phyloP scores from a whole-genome alignment of 2,113 vertebrate species.

The Colius striatus region DNA sequence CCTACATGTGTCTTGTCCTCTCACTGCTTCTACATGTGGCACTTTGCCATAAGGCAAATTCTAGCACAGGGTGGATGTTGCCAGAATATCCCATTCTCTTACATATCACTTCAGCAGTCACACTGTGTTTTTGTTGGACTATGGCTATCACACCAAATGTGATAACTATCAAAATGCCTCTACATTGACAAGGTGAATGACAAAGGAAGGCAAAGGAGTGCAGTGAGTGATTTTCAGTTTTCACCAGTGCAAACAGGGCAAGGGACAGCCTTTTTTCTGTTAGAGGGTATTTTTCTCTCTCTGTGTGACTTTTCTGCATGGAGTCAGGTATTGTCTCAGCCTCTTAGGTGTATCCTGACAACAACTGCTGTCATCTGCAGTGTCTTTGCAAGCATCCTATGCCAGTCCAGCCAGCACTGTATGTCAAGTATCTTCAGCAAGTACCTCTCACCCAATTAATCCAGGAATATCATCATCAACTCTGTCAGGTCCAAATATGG shows the following conservation, averaged over 20 bases:
- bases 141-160: background rate
- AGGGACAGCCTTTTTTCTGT: background rate
- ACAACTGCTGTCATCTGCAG: background rate
- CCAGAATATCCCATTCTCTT: background rate
- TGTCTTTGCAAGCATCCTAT: background rate
- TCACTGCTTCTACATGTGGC: accelerated
- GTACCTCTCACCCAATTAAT: background rate
- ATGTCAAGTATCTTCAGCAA: background rate
- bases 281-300: background rate
- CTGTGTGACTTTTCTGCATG: background rate
- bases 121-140: background rate
- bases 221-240: background rate
- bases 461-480: background rate
- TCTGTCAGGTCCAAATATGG: background rate
- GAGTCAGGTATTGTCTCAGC: background rate
- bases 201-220: background rate
- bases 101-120: background rate
- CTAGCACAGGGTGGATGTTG: background rate
- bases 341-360: background rate
- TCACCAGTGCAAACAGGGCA: background rate
- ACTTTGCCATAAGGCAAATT: background rate
- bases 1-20: accelerated
- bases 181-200: background rate
- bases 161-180: background rate
- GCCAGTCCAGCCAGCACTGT: background rate